Evolutionary conservation across 2,888 invertebrate genomes (phyloP).

Genomic region (Dexiosoma caninum): DNA sequence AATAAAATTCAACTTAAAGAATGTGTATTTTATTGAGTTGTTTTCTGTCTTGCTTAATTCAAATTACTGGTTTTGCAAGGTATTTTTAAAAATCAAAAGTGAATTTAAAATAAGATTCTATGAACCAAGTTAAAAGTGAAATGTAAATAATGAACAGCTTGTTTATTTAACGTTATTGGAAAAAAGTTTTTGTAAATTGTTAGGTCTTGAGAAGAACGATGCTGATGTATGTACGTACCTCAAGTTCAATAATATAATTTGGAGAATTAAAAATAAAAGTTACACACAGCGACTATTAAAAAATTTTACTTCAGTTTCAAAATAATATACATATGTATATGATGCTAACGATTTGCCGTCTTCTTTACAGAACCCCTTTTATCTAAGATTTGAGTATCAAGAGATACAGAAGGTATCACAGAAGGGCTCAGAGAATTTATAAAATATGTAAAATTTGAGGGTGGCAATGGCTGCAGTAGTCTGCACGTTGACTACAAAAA

Average conservation of each 20-base stretch:
- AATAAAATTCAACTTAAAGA: conserved; percentile 9
- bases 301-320: too few relatives aligned
- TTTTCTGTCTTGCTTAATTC: background rate
- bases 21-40: conserved; percentile 11
- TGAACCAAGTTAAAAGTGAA: conserved; percentile 30
- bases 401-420: too few relatives aligned
- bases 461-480: too few relatives aligned
- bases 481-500: too few relatives aligned
- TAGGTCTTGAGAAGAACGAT: background rate
- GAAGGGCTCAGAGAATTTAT: too few relatives aligned
- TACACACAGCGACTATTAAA: background rate
- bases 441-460: too few relatives aligned
- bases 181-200: background rate
- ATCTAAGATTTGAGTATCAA: too few relatives aligned
- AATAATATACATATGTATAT: too few relatives aligned
- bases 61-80: conserved; percentile 22
- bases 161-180: background rate
- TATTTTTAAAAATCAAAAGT: background rate
- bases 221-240: background rate
- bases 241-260: background rate
- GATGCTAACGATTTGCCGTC: too few relatives aligned
- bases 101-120: background rate
- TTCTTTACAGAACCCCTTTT: too few relatives aligned
- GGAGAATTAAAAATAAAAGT: too few relatives aligned
- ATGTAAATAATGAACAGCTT: background rate